Evolutionary conservation across 37 sponge, comb jelly and placozoan genomes (phyloP).

Genomic region (Aphrocallistes beatrix): DNA sequence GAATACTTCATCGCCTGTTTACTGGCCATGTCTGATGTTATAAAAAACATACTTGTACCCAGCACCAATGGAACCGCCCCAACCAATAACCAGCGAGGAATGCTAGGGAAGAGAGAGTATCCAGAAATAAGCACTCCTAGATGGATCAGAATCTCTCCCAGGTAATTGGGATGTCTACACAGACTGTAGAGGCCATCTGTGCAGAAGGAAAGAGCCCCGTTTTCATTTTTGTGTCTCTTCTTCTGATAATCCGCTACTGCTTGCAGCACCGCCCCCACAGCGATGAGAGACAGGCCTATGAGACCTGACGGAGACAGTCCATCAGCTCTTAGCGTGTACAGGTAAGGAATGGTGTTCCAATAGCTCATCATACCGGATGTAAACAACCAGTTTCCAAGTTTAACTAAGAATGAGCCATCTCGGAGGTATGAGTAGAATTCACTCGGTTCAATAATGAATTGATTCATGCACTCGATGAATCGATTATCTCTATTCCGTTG

Average conservation of each 20-base stretch:
- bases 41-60: neutral
- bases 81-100: neutral
- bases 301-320: neutral
- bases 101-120: neutral
- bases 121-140: neutral
- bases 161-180: neutral
- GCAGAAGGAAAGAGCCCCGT: neutral
- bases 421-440: no score
- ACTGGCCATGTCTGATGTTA: neutral
- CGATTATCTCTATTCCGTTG: neutral
- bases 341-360: neutral
- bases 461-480: neutral
- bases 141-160: neutral
- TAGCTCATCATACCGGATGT: neutral
- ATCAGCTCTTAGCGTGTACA: neutral
- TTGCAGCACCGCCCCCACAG: neutral
- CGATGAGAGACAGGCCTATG: neutral
- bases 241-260: neutral
- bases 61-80: neutral
- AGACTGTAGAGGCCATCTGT: neutral
- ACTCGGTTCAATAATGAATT: neutral
- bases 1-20: neutral
- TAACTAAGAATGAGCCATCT: neutral
- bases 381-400: neutral
- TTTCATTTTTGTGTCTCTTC: neutral